Evolutionary conservation across 2,113 vertebrate species (phyloP), one percentile per base, ranked within the genome.

Genomic region (Diphyllodes magnificus): DNA sequence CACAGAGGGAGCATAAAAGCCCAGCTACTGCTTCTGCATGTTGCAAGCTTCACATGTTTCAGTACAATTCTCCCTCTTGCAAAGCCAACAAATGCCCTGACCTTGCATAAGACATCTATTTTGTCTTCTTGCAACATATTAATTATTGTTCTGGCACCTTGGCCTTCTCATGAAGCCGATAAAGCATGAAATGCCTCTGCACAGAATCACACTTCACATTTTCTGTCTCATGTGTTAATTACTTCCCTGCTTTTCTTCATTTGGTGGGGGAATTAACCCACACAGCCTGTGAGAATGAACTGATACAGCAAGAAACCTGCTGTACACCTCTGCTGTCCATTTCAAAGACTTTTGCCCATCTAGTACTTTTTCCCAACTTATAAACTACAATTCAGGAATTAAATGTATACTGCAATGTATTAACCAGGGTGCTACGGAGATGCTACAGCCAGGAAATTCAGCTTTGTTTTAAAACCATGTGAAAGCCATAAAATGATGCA

Each of bases 71-170:
- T 15, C 44, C 42, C 79, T 44, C 86, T 83, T 27, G 15, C n/a
- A 45, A 92, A 91, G 54, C 61, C 86, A 92, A 89, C 51, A 50
- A 94, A 92, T 27, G 47, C 82, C 65, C 91, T 92, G 91, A 93
- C 86, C 92, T 90, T 90, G 91, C 89, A 16, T 71, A 84, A 90
- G 50, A 31, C 84, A 89, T 6, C 59, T 83, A 70, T 87, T 84
- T 76, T 61, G 39, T 25, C 56, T 68, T 69, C 69, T 93, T 95
- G 76, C 61, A 83, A 96, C 85, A 82, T 80, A 91, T 88, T 96
- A 96, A 96, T 97, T 97, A 96, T 88, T 95, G 56, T 94, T 89
- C 93, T 89, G 85, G 92, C 94, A 92, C 86, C 70, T 88, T 60
- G 22, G 60, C 51, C 93, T 94, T 87, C 84, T 94, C 87, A 49